A percentile compares a stretch with the other conserved stretches of the same genome.
phyloP scores from a whole-genome alignment of 2,888 invertebrate species.

The Harmothoe impar region DNA sequence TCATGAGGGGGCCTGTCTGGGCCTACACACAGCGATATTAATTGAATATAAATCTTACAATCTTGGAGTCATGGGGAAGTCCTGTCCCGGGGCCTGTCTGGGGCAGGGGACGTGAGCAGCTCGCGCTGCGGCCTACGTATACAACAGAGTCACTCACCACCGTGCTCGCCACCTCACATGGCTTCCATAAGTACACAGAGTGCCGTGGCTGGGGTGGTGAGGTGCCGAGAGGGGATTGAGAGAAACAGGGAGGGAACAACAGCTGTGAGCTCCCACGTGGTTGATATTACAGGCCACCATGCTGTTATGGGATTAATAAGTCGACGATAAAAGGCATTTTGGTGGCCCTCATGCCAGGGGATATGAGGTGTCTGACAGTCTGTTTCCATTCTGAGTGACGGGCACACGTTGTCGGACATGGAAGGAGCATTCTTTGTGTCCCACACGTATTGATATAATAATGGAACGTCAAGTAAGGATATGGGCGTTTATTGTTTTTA shows the following conservation, averaged over 20 bases:
- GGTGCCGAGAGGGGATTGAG: background rate
- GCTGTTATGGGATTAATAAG: slow-evolving; percentile 51
- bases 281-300: background rate
- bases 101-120: too few species aligned
- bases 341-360: background rate
- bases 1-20: too few species aligned
- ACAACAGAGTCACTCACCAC: slow-evolving; percentile 4
- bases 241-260: background rate
- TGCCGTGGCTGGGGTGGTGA: background rate
- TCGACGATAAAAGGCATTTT: slow-evolving; percentile 44
- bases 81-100: too few species aligned
- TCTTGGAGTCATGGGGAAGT: too few species aligned
- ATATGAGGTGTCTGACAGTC: background rate
- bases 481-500: too few species aligned
- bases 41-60: too few species aligned
- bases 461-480: too few species aligned
- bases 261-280: slow-evolving; percentile 38
- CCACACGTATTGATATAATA: background rate
- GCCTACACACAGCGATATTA: too few species aligned
- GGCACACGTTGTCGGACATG: background rate
- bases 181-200: background rate
- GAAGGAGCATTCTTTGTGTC: too few species aligned
- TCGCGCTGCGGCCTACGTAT: background rate
- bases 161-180: background rate
- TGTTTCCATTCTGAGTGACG: background rate